Conservation (phyloP, 2,797 vertebrate genomes). For the Buphagus erythrorhynchus region DNA sequence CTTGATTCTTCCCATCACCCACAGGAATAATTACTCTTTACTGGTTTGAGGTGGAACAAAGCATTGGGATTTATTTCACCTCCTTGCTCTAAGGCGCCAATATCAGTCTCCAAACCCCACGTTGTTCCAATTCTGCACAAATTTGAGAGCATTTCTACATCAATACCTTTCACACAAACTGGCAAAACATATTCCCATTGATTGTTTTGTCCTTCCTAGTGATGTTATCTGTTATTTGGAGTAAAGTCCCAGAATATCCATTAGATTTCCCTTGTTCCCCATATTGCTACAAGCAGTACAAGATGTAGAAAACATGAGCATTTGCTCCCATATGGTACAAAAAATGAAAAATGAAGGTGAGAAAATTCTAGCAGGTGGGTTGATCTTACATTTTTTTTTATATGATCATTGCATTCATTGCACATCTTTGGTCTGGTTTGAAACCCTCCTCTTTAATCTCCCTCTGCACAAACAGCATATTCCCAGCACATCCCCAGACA, state of each 20-base stretch:
- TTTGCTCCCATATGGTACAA: not conserved
- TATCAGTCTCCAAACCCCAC: not conserved
- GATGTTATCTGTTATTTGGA: not conserved
- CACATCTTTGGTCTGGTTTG: not conserved
- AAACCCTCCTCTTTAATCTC: not conserved
- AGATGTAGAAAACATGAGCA: not conserved
- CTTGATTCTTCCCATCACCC: not conserved
- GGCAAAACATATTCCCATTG: not conserved
- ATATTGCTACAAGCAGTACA: not conserved
- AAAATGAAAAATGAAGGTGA: not conserved
- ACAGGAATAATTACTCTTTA: not conserved
- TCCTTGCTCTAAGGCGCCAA: not conserved
- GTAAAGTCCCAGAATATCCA: not conserved
- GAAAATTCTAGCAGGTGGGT: not conserved
- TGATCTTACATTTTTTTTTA: not conserved
- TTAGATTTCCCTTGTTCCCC: not conserved
- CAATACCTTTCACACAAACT: not conserved
- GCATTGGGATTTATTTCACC: not conserved
- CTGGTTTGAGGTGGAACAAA: not conserved
- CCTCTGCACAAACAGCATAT: not conserved
- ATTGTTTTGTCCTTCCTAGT: not conserved
- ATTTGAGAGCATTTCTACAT: not conserved
- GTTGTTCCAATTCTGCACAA: not conserved
- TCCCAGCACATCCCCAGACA: not conserved
- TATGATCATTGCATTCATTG: not conserved